A percentile compares a stretch with the other conserved stretches of the same genome.
Conservation (phyloP, 2,888 invertebrate species). For the Acanthopleura granulata region DNA sequence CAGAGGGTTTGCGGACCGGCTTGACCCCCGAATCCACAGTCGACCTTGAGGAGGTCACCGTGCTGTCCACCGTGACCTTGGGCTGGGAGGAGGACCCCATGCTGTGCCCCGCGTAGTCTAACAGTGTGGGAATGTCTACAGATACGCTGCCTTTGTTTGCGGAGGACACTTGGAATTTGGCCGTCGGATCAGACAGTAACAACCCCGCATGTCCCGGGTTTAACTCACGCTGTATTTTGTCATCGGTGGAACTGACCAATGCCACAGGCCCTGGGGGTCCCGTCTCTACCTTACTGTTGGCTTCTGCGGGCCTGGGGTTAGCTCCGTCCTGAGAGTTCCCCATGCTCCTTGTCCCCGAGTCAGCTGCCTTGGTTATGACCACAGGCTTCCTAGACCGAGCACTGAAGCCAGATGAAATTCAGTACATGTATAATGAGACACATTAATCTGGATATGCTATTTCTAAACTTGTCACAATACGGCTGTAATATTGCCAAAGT, state of each 20-base stretch:
- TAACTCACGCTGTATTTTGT: neutral
- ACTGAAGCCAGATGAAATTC: conserved; percentile 42
- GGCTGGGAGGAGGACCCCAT: neutral
- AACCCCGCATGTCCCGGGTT: neutral
- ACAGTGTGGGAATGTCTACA: neutral
- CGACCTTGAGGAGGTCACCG: neutral
- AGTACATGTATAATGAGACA: neutral
- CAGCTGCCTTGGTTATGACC: conserved; percentile 33
- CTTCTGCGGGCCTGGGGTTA: neutral
- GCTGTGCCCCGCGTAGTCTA: neutral
- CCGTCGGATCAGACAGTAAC: neutral
- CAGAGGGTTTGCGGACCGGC: neutral
- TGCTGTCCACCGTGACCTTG: neutral
- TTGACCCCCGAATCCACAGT: neutral
- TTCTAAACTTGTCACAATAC: no score
- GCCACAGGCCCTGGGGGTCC: neutral
- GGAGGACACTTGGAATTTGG: neutral
- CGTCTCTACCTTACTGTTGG: neutral
- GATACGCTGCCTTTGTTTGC: neutral
- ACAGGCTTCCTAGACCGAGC: conserved; percentile 39
- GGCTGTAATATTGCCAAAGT: no score
- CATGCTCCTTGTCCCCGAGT: neutral
- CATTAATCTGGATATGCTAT: no score
- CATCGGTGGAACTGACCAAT: conserved; percentile 2
- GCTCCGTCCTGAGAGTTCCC: neutral